Conservation (phyloP, 1,140 invertebrate species). For the Panonychus citri region DNA sequence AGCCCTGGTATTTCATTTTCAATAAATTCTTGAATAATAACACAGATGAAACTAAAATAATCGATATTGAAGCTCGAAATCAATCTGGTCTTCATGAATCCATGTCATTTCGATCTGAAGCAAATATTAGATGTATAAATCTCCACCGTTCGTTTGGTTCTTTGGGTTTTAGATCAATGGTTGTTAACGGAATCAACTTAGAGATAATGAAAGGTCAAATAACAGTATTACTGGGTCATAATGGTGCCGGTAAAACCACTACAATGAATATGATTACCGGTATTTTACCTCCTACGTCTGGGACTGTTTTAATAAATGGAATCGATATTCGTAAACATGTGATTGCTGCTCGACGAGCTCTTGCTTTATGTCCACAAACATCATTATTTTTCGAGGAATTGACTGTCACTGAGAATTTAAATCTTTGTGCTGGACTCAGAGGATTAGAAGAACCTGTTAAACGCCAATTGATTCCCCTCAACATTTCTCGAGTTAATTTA, state of each 20-base stretch:
- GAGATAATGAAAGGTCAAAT: too few species aligned
- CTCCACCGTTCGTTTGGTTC: too few species aligned
- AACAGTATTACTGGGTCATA: constrained; percentile 17
- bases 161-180: too few species aligned
- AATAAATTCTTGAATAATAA: too few species aligned
- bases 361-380: constrained; percentile 10
- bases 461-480: not conserved
- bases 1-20: too few species aligned
- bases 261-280: constrained; percentile 39
- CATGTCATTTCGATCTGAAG: too few species aligned
- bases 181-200: too few species aligned
- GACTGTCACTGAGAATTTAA: constrained; percentile 4
- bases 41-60: too few species aligned
- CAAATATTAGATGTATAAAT: too few species aligned
- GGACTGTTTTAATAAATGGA: constrained; percentile 26
- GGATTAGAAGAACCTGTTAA: not conserved
- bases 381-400: constrained; percentile 13
- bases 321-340: constrained; percentile 12
- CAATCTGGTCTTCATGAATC: too few species aligned
- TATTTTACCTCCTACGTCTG: constrained; percentile 25
- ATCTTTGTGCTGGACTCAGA: constrained; percentile 5
- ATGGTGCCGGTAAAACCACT: constrained; percentile 36
- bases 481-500: constrained; percentile 3
- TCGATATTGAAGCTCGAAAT: too few species aligned
- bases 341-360: not conserved